Percentiles rank a stretch among this genome's conserved stretches.
Conservation (phyloP, 1,140 invertebrate genomes). For the Holotrichia oblita region DNA sequence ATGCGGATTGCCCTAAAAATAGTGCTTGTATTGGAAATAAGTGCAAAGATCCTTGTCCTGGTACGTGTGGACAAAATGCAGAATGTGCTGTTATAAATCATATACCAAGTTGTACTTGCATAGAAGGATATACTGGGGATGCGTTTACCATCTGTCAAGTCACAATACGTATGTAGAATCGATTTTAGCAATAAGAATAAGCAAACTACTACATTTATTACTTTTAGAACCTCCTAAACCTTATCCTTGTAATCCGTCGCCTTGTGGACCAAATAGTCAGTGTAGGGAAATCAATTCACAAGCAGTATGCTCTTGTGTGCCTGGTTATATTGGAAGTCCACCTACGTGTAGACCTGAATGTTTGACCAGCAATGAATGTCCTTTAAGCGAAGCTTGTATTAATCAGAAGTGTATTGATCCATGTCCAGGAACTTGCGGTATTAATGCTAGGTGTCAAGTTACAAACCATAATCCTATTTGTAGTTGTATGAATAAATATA, state of each 20-base stretch:
- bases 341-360: slow-evolving; percentile 67
- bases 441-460: slow-evolving; percentile 68
- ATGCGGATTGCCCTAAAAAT: slow-evolving; percentile 76
- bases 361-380: slow-evolving; percentile 66
- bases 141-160: slow-evolving; percentile 70
- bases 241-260: slow-evolving; percentile 76
- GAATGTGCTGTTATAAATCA: slow-evolving; percentile 79
- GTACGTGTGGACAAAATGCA: slow-evolving; percentile 76
- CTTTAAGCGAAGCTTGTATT: slow-evolving; percentile 66
- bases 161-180: slow-evolving; percentile 7
- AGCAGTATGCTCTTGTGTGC: slow-evolving; percentile 72
- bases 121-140: slow-evolving; percentile 73
- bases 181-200: neutral
- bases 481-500: slow-evolving; percentile 69
- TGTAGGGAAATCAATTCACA: slow-evolving; percentile 70
- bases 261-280: slow-evolving; percentile 74
- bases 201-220: neutral
- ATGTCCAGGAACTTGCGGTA: slow-evolving; percentile 75
- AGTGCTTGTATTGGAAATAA: slow-evolving; percentile 76
- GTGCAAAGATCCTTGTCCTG: slow-evolving; percentile 76
- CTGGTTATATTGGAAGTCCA: slow-evolving; percentile 64
- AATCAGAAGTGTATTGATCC: slow-evolving; percentile 72
- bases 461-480: slow-evolving; percentile 72
- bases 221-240: slow-evolving; percentile 49
- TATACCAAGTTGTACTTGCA: slow-evolving; percentile 78